Conservation (phyloP, 2,888 invertebrate species). For the Chromoteleia sp. region DNA sequence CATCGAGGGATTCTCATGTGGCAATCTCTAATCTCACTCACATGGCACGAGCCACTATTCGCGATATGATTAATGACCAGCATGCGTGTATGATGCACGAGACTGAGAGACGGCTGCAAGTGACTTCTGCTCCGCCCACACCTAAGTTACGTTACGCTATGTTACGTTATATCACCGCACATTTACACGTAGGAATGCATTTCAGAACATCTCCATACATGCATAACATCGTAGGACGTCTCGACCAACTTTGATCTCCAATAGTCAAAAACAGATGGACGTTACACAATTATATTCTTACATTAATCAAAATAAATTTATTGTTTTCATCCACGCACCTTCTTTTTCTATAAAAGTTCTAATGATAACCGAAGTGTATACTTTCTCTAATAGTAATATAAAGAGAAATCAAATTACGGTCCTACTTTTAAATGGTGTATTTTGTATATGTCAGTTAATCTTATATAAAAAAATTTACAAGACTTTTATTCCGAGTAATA, state of each 20-base stretch:
- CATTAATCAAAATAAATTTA: background rate
- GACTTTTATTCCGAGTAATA: too few species aligned
- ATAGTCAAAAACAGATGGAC: conserved; percentile 41
- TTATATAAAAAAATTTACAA: too few species aligned
- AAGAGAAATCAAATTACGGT: too few species aligned
- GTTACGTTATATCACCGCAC: conserved; percentile 51
- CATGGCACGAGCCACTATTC: conserved; percentile 60
- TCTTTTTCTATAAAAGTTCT: too few species aligned
- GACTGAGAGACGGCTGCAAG: conserved; percentile 65
- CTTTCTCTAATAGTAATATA: too few species aligned
- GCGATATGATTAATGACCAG: conserved; percentile 62
- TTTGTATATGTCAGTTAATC: too few species aligned
- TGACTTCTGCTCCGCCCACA: conserved; percentile 68
- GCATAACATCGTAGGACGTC: conserved; percentile 42
- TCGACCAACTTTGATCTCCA: conserved; percentile 49
- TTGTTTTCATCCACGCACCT: too few species aligned
- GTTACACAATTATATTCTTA: conserved; percentile 1
- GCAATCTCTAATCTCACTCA: conserved; percentile 47
- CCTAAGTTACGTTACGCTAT: conserved; percentile 60
- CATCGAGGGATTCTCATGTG: conserved; percentile 59
- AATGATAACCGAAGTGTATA: too few species aligned
- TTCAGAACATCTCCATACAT: conserved; percentile 55
- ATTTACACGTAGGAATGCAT: conserved; percentile 48
- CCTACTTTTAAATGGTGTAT: too few species aligned
- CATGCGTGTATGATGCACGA: conserved; percentile 59